Percentiles rank a stretch among this genome's conserved stretches.
Evolutionary conservation across 2,888 invertebrate genomes (phyloP).

Genomic region (Eupeodes latifasciatus): DNA sequence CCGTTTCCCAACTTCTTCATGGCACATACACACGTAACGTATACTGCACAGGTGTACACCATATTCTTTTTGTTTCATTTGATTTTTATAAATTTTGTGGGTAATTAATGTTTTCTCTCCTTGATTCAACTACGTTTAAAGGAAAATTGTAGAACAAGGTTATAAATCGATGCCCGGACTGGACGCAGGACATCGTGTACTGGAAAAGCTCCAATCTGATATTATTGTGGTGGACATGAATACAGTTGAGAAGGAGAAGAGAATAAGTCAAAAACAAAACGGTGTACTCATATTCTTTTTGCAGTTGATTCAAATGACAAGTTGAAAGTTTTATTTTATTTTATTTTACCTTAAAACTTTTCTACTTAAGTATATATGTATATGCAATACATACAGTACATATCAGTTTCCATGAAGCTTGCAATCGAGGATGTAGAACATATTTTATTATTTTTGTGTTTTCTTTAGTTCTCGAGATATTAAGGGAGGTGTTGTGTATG

Average conservation of each 20-base stretch:
- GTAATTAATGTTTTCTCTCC: slow-evolving; percentile 60
- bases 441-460: background rate
- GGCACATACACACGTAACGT: background rate
- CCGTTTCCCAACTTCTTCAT: background rate
- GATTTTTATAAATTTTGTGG: slow-evolving; percentile 69
- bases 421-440: slow-evolving; percentile 32
- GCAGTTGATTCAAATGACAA: slow-evolving; percentile 34
- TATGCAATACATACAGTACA: background rate
- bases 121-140: slow-evolving; percentile 9
- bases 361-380: background rate
- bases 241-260: slow-evolving; percentile 41
- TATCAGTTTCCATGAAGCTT: background rate
- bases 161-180: slow-evolving; percentile 49
- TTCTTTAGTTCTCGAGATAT: background rate
- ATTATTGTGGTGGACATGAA: slow-evolving; percentile 47
- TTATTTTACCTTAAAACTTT: background rate
- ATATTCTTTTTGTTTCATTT: slow-evolving; percentile 47
- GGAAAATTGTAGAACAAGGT: slow-evolving; percentile 55
- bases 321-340: slow-evolving; percentile 32
- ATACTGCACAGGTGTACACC: background rate
- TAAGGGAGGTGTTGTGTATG: background rate
- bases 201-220: slow-evolving; percentile 12
- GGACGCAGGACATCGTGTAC: slow-evolving; percentile 6
- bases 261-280: slow-evolving; percentile 43
- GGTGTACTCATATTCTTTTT: slow-evolving; percentile 18